Conservation (phyloP, 2,797 vertebrate genomes). For the Martes flavigula region DNA sequence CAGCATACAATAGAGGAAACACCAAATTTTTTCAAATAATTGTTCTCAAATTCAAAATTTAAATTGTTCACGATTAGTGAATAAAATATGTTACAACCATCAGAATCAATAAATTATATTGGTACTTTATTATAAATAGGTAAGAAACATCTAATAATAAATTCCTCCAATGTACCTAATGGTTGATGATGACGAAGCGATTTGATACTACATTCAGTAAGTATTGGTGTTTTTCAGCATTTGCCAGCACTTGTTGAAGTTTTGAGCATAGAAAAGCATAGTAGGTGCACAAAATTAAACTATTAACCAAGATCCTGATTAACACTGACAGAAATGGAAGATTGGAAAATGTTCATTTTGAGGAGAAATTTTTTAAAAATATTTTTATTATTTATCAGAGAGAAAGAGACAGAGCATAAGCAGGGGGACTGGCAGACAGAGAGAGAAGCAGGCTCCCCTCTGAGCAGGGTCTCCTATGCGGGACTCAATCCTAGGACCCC, state of each 20-base stretch:
- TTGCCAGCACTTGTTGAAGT: background rate
- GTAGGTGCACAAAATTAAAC: background rate
- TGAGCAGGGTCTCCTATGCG: too few relatives aligned
- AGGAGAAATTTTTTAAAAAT: too few relatives aligned
- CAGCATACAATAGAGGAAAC: background rate
- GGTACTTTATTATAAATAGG: background rate
- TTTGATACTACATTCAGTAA: background rate
- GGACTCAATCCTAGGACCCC: too few relatives aligned
- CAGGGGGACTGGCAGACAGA: too few relatives aligned
- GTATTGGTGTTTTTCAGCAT: background rate
- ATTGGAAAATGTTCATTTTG: background rate
- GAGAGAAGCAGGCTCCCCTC: too few relatives aligned
- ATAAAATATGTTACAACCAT: background rate
- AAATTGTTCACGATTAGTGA: background rate
- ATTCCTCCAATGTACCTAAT: background rate
- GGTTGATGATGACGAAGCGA: background rate
- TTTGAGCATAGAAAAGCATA: background rate
- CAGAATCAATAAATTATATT: background rate
- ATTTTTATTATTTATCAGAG: too few relatives aligned
- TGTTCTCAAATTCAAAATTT: background rate
- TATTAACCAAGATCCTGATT: background rate
- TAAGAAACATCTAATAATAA: background rate
- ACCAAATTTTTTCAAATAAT: background rate
- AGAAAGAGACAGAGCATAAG: too few relatives aligned
- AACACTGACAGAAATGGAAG: background rate